Evolutionary conservation across 2,797 vertebrate genomes (phyloP).

Genomic region (Orientallactaga sibirica): DNA sequence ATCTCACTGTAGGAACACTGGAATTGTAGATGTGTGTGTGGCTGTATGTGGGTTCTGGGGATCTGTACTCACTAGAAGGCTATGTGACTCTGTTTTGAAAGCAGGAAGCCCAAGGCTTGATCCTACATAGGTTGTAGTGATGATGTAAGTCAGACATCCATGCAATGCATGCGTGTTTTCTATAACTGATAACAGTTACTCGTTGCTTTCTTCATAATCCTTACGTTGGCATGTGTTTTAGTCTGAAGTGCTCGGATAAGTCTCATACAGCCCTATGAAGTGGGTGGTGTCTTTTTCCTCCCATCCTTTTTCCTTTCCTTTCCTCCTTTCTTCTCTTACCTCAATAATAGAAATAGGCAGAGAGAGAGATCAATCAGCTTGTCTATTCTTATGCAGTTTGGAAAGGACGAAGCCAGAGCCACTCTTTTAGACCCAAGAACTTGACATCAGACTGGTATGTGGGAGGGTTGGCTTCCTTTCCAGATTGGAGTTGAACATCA

Average conservation of each 20-base stretch:
- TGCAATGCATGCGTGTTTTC: neutral
- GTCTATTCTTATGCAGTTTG: neutral
- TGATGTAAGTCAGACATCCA: constrained; percentile 11
- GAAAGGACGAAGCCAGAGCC: neutral
- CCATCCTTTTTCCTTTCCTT: neutral
- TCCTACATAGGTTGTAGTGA: neutral
- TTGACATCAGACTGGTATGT: too few species aligned
- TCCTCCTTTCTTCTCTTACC: neutral
- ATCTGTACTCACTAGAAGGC: neutral
- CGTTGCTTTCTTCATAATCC: constrained; percentile 10
- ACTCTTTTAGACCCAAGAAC: neutral
- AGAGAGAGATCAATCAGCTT: neutral
- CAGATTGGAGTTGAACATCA: neutral
- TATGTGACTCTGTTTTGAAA: neutral
- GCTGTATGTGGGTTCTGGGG: too few species aligned
- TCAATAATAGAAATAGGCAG: neutral
- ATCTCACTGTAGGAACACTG: too few species aligned
- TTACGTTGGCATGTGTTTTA: constrained; percentile 48
- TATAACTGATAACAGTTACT: constrained; percentile 4
- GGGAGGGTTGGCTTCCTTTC: neutral
- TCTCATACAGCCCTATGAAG: neutral
- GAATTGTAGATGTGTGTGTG: too few species aligned
- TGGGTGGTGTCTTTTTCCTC: neutral
- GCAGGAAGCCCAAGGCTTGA: constrained; percentile 5
- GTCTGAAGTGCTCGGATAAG: constrained; percentile 31